Percentiles rank a stretch among this genome's conserved stretches.
phyloP scores from a whole-genome alignment of 1,140 invertebrate genomes.

The Maconellicoccus hirsutus region DNA sequence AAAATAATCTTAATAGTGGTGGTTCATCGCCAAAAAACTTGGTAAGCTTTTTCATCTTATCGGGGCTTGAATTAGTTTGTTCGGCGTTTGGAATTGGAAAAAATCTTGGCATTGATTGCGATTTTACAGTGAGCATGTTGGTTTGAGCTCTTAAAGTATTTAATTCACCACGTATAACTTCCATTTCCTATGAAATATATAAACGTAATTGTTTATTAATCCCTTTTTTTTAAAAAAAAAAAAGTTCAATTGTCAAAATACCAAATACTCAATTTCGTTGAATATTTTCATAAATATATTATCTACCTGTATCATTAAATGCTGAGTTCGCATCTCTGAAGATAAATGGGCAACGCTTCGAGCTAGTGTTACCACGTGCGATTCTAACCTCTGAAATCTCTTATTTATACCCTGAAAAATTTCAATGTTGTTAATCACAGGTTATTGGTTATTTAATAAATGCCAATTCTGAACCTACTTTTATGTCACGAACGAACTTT shows the following conservation, averaged over 20 bases:
- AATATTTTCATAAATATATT: slow-evolving; percentile 19
- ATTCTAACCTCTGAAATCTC: slow-evolving; percentile 78
- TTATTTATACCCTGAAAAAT: slow-evolving; percentile 62
- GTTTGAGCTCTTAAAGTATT: slow-evolving; percentile 58
- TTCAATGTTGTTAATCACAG: not conserved
- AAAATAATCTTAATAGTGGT: slow-evolving; percentile 73
- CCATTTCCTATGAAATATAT: slow-evolving; percentile 53
- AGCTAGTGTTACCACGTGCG: slow-evolving; percentile 82
- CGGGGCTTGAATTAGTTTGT: slow-evolving; percentile 53
- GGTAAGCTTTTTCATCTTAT: slow-evolving; percentile 64
- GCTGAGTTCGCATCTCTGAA: slow-evolving; percentile 82
- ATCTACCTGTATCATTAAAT: slow-evolving; percentile 62
- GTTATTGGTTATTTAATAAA: too few species aligned
- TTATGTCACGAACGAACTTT: slow-evolving; percentile 57
- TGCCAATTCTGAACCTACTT: slow-evolving; percentile 37
- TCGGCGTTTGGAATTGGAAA: slow-evolving; percentile 33
- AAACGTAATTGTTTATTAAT: not conserved
- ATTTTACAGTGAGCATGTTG: slow-evolving; percentile 42
- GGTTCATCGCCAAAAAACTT: slow-evolving; percentile 92
- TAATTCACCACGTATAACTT: slow-evolving; percentile 72
- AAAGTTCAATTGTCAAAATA: not conserved
- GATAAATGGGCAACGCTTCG: slow-evolving; percentile 85
- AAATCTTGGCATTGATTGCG: slow-evolving; percentile 37
- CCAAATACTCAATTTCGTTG: not conserved
- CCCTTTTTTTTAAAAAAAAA: not conserved